These are phyloP conservation scores for Eueides isabella DNA, from an alignment of 1,140 invertebrate genomes.

Conservation along the genomic window DNA sequence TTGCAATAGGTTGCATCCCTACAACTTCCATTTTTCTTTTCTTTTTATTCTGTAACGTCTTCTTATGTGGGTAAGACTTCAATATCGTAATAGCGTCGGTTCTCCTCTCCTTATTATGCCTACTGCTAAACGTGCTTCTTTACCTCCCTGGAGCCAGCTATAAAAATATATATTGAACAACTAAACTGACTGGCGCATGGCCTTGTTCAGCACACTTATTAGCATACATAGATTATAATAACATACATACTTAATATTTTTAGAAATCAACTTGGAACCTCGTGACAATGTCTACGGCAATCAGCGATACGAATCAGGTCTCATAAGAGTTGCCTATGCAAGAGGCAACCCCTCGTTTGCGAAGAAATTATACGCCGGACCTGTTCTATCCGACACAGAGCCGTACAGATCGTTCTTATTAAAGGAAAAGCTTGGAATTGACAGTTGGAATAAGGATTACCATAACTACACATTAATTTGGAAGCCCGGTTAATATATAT, in stretches of 20 bases:
- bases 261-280: slow-evolving; percentile 84
- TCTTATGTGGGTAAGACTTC: too few relatives aligned
- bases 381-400: slow-evolving; percentile 66
- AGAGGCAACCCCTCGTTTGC: slow-evolving; percentile 73
- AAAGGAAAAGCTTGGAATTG: slow-evolving; percentile 67
- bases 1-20: too few relatives aligned
- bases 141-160: too few relatives aligned
- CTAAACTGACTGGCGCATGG: too few relatives aligned
- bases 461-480: slow-evolving; percentile 86
- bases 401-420: slow-evolving; percentile 61
- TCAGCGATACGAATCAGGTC: slow-evolving; percentile 80
- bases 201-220: too few relatives aligned
- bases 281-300: slow-evolving; percentile 79
- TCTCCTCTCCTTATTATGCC: too few relatives aligned
- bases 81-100: too few relatives aligned
- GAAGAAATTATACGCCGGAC: slow-evolving; percentile 72
- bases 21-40: too few relatives aligned
- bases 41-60: too few relatives aligned
- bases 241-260: slow-evolving; percentile 36
- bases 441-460: slow-evolving; percentile 84
- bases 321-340: slow-evolving; percentile 78
- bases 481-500: slow-evolving; percentile 78
- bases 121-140: too few relatives aligned
- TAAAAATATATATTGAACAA: too few relatives aligned
- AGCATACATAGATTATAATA: too few relatives aligned